phyloP scores from a whole-genome alignment of 1,140 invertebrate species.

The Plutomurus gul region DNA sequence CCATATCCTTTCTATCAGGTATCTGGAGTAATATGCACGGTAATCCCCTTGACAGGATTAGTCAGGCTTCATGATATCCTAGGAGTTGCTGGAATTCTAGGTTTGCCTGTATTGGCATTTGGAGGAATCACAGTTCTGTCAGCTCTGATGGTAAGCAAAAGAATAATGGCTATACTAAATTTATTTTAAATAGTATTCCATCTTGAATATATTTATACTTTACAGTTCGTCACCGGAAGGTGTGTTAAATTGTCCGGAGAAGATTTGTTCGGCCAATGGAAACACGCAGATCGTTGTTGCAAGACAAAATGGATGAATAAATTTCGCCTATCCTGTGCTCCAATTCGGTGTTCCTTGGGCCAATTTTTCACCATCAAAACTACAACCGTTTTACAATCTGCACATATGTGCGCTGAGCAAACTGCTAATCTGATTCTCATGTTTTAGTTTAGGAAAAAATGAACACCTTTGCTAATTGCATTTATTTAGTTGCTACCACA shows the following conservation, averaged over 20 bases:
- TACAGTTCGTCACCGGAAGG: background rate
- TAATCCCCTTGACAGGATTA: background rate
- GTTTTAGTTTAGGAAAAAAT: background rate
- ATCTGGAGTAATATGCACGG: no score
- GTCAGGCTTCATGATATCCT: background rate
- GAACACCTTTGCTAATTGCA: no score
- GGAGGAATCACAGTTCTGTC: background rate
- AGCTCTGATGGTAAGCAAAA: background rate
- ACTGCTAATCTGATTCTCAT: conserved; percentile 6
- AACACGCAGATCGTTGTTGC: background rate
- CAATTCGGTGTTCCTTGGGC: background rate
- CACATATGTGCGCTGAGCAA: background rate
- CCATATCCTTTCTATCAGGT: no score
- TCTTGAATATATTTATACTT: background rate
- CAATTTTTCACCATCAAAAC: background rate
- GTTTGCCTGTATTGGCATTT: background rate
- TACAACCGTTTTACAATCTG: background rate
- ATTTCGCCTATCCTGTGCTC: background rate
- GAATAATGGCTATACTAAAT: background rate
- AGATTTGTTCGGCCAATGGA: background rate
- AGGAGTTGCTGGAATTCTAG: background rate
- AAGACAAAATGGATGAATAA: background rate
- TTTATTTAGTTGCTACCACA: no score
- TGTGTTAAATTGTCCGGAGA: background rate
- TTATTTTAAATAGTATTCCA: no score